Evolutionary conservation across 2,888 invertebrate genomes (phyloP).

Genomic region (Ornithoptera alexandrae): DNA sequence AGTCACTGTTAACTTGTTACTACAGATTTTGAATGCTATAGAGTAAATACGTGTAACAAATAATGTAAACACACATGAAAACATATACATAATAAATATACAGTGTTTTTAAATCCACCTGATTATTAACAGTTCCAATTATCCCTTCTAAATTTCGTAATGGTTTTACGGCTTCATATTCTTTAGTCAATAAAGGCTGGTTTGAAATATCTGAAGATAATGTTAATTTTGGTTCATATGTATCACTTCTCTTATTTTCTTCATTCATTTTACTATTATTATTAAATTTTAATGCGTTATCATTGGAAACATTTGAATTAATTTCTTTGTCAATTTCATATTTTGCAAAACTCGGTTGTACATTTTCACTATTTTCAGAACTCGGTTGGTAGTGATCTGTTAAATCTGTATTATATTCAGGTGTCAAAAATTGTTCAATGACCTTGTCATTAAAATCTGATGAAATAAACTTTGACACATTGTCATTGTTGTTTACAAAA

Average conservation of each 20-base stretch:
- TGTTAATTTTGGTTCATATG: constrained; percentile 2
- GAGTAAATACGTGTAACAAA: constrained; percentile 64
- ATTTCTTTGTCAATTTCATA: neutral
- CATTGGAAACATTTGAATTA: neutral
- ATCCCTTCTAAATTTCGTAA: constrained; percentile 47
- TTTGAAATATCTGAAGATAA: neutral
- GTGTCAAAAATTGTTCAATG: constrained; percentile 47
- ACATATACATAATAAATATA: constrained; percentile 67
- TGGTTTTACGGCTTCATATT: constrained; percentile 27
- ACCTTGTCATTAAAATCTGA: constrained; percentile 45
- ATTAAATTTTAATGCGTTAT: neutral
- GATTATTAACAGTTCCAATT: constrained; percentile 51
- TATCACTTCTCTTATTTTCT: neutral
- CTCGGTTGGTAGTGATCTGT: constrained; percentile 39
- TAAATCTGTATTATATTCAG: constrained; percentile 45
- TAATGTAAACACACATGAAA: constrained; percentile 63
- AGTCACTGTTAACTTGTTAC: constrained; percentile 9
- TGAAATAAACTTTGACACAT: constrained; percentile 42
- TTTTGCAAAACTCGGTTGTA: constrained; percentile 31
- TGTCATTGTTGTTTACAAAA: constrained; percentile 43
- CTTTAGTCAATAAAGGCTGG: constrained; percentile 31
- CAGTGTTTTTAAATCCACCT: constrained; percentile 73
- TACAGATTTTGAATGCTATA: constrained; percentile 59
- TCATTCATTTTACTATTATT: neutral
- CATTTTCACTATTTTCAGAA: constrained; percentile 48